Evolutionary conservation across 1,140 invertebrate genomes (phyloP), one percentile per base, ranked within the genome.

Genomic region (Macrocentrus cingulum): DNA sequence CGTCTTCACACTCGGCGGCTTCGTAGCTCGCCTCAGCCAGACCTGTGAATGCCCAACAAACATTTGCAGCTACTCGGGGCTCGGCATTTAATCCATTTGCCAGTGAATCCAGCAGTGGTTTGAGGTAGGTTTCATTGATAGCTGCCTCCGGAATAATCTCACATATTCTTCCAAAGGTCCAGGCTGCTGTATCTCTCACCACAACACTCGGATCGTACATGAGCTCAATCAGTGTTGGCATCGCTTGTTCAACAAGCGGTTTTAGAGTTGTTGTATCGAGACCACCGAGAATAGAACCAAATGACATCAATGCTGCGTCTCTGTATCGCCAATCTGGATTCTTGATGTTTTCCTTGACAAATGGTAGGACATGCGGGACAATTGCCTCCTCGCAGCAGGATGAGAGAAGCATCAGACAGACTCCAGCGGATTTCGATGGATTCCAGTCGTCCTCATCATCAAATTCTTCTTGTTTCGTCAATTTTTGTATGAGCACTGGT

Each of bases 381-480:
- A 99, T 97, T 67, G 91, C 91, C 79, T 99, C 95, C 79, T 98
- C 96, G 75, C 95, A 98, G 70, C 97, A 99, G 20, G 94, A 92
- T 19, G 98, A 91, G 61, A 99, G 82, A 11, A 99, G 81, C 95
- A 99, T 99, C 0, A 99, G 81, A 79, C 97, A 99, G n/a, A 99
- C 97, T 19, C 97, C 96, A 19, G 98, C 95, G 3, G 98, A 95
- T 83, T 99, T 99, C 61, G 95, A 93, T 4, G 98, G 98, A 81
- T 98, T 99, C 98, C 98, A 99, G 70, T 98, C 97, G 74, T 99
- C 95, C 76, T 99, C 97, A 79, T 99, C 97, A 73, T 97, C 95
- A 64, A 87, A 84, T 69, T 91, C 89, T 72, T 93, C 90, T 81
- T 99, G 96, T 80, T 97, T 97, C 0, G 95, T 97, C 41, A 99